Evolutionary conservation across 1,140 invertebrate genomes (phyloP).

Genomic region (Phenacoccus solenopsis): DNA sequence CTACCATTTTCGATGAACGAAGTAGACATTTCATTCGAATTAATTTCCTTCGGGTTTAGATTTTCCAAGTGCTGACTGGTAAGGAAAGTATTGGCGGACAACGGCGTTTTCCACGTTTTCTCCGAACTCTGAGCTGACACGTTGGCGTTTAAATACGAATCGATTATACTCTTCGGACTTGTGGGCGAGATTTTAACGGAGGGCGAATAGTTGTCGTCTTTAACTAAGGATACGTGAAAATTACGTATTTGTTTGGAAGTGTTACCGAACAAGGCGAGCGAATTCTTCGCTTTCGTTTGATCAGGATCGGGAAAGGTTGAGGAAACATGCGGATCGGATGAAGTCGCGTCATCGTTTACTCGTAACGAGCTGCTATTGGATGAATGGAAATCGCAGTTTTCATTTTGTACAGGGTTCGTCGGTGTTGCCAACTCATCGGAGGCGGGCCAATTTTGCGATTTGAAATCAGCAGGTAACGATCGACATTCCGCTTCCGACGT

Average conservation of each 20-base stretch:
- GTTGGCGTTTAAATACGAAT: neutral
- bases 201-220: neutral
- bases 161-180: neutral
- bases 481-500: neutral
- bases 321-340: too few species aligned
- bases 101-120: neutral
- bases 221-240: neutral
- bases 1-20: constrained; percentile 28
- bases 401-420: too few species aligned
- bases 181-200: neutral
- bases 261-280: neutral
- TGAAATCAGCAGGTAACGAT: constrained; percentile 15
- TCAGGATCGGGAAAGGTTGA: neutral
- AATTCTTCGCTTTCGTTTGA: constrained; percentile 1
- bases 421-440: constrained; percentile 22
- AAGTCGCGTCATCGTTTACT: too few species aligned
- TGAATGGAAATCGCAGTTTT: too few species aligned
- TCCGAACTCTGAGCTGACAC: neutral
- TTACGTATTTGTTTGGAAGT: neutral
- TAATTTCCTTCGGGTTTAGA: neutral
- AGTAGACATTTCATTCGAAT: constrained; percentile 28
- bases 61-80: neutral
- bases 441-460: constrained; percentile 23
- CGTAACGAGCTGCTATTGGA: too few species aligned
- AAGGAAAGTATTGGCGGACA: neutral